Percentiles rank a stretch among this genome's conserved stretches.
These are phyloP conservation scores for Agrochola litura DNA, from an alignment of 2,888 invertebrate genomes.

Conservation along the genomic window DNA sequence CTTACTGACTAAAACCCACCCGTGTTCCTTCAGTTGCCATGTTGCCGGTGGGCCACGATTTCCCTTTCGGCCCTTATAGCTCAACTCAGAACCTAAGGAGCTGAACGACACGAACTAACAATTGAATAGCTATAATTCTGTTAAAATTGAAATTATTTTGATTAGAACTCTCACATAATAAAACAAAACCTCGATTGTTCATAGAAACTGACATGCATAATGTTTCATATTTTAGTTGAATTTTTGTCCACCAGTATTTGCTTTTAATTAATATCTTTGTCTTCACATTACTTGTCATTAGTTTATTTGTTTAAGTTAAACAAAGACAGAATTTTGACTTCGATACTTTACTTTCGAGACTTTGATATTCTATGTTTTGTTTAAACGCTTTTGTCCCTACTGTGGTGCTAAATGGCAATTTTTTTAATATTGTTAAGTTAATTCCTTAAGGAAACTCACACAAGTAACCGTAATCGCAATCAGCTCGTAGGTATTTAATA, in stretches of 20 bases:
- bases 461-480: constrained; percentile 1
- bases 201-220: background rate
- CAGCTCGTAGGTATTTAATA: background rate
- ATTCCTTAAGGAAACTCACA: background rate
- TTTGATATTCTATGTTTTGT: no score
- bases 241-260: constrained; percentile 28
- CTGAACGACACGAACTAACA: background rate
- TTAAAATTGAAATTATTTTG: background rate
- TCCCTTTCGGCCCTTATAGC: no score
- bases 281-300: background rate
- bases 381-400: no score
- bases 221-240: constrained; percentile 20
- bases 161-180: background rate
- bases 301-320: background rate
- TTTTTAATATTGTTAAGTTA: background rate
- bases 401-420: no score
- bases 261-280: constrained; percentile 11
- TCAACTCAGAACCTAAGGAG: no score
- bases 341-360: no score
- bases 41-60: no score
- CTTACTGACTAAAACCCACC: no score
- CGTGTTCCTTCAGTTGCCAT: no score
- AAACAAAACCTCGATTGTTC: background rate
- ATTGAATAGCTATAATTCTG: background rate
- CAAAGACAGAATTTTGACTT: no score